Base-by-base conservation (phyloP, 2,888 invertebrate genomes). In the Blastobasis adustella region DNA sequence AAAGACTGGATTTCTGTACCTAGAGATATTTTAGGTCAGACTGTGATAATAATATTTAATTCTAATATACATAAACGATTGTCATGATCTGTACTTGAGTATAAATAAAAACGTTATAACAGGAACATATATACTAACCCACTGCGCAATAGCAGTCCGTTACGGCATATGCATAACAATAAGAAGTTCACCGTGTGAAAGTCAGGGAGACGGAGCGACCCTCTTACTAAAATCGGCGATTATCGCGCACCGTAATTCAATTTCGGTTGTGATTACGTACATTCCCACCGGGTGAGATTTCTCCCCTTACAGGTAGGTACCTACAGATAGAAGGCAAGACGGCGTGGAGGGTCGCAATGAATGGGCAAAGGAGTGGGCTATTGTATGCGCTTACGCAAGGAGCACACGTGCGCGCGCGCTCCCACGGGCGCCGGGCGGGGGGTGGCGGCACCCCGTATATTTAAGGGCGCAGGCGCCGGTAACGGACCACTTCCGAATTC, bases 281-380 rank as follows among this genome's bases (percentile, higher is more conserved):
- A 67, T 86, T 87, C 88, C 84, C 88, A 86, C 82, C 84, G 76
- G 72, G 75, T 62, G 73, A 80, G 82, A 73, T 78, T 79, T 81
- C 80, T 79, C 84, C 88, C 88, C 83, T 76, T 72, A 75, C 82
- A 87, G 86, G 87, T 87, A 87, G 83, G 72, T 59, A 69, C 5
- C 43, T 45, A 49, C 69, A 80, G 82, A 82, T 83, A 83, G 60
- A 77, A 72, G 78, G 79, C 67, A 86, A 86, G 85, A 82, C 79
- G 83, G 67, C 67, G 74, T 80, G 79, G 88, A 80, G 79, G 88
- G 86, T 77, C 76, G 74, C 69, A 79, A 79, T 84, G 78, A 82
- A 83, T 65, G 70, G 67, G 75, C 68, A 82, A 83, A 85, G 81
- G 81, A 85, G 69, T 65, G 78, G 67, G 59, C 73, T 60, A 79